Percentiles rank a stretch among this genome's conserved stretches.
Conservation (phyloP, 2,888 invertebrate species). For the Thecocarcelia acutangulata region DNA sequence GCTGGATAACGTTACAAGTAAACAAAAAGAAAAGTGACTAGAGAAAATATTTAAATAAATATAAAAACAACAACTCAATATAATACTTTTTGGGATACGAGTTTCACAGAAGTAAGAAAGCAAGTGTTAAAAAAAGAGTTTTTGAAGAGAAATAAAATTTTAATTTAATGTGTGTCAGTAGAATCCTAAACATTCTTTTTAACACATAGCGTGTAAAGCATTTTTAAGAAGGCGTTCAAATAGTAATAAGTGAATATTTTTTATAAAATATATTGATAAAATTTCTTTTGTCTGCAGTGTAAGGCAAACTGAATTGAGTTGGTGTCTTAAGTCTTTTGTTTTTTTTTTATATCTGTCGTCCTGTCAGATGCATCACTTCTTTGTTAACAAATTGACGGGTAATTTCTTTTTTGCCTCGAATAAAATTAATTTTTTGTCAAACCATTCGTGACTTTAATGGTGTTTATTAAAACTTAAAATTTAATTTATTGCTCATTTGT, state of each 20-base stretch:
- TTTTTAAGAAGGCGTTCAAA: slow-evolving; percentile 29
- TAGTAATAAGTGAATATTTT: slow-evolving; percentile 17
- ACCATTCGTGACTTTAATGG: background rate
- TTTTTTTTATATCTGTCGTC: slow-evolving; percentile 20
- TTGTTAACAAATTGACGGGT: slow-evolving; percentile 22
- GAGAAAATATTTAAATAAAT: slow-evolving; percentile 11
- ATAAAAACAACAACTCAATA: background rate
- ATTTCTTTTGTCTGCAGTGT: slow-evolving; percentile 10
- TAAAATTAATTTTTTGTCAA: slow-evolving; percentile 3
- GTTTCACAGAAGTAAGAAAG: slow-evolving; percentile 42
- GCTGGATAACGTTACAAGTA: slow-evolving; percentile 4
- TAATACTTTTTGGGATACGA: slow-evolving; percentile 1
- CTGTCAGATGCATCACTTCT: slow-evolving; percentile 4
- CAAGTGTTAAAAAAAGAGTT: slow-evolving; percentile 39
- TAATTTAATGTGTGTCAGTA: slow-evolving; percentile 49
- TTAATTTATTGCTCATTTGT: background rate
- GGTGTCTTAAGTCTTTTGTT: slow-evolving; percentile 60
- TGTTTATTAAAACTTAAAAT: background rate
- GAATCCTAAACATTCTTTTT: slow-evolving; percentile 27
- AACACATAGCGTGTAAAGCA: slow-evolving; percentile 46
- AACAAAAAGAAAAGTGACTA: slow-evolving; percentile 20
- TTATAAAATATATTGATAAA: slow-evolving; percentile 1
- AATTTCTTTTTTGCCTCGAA: slow-evolving; percentile 4
- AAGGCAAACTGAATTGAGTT: slow-evolving; percentile 31
- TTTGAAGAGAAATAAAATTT: slow-evolving; percentile 18